Evolutionary conservation across 2,888 invertebrate species (phyloP).

Genomic region (Herminia tarsipennalis): DNA sequence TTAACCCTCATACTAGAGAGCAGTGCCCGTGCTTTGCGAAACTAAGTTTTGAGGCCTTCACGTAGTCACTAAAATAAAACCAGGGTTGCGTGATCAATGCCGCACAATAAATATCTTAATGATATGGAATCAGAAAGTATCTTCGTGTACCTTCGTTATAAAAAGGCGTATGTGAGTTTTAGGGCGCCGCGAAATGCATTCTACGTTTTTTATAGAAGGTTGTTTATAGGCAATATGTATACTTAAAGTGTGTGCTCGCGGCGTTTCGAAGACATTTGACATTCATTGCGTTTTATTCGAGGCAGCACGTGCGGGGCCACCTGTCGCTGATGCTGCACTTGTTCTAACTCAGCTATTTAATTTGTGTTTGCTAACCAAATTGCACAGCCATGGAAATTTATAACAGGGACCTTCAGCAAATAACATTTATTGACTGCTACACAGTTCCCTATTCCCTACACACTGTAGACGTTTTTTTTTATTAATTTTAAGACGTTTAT

Average conservation of each 20-base stretch:
- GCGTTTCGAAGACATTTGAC: conserved; percentile 71
- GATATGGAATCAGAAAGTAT: conserved; percentile 85
- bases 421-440: background rate
- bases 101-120: conserved; percentile 83
- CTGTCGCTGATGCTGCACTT: conserved; percentile 80
- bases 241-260: conserved; percentile 40
- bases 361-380: conserved; percentile 43
- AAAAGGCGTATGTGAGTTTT: conserved; percentile 57
- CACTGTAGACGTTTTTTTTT: background rate
- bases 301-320: conserved; percentile 81
- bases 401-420: background rate
- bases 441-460: too few relatives aligned
- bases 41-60: conserved; percentile 61
- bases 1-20: conserved; percentile 67
- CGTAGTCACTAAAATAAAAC: conserved; percentile 69
- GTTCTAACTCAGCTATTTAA: conserved; percentile 46
- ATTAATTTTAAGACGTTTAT: background rate
- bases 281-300: conserved; percentile 83
- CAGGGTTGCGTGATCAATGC: conserved; percentile 45
- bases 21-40: conserved; percentile 51
- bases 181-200: conserved; percentile 51
- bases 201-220: conserved; percentile 53
- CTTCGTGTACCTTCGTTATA: conserved; percentile 50
- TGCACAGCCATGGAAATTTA: conserved; percentile 15
- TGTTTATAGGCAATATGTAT: conserved; percentile 36